These are phyloP conservation scores for Mastacembelus armatus DNA, from an alignment of 2,797 vertebrate species.

Conservation along the genomic window DNA sequence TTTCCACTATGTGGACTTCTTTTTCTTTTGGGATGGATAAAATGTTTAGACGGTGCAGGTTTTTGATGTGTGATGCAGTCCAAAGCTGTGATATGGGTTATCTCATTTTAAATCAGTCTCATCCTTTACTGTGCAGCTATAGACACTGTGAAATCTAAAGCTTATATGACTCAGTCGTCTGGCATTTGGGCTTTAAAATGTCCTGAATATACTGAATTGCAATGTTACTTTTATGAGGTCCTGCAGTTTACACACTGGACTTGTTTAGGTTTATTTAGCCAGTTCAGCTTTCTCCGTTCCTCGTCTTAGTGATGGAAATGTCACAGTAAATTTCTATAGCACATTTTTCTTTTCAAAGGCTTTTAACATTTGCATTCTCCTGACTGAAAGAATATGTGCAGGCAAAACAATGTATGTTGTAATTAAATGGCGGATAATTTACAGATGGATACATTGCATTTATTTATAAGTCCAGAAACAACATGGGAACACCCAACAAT, in stretches of 20 bases:
- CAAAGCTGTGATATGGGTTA: neutral
- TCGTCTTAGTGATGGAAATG: slow-evolving; percentile 40
- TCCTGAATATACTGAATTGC: slow-evolving; percentile 5
- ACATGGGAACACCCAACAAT: slow-evolving; percentile 14
- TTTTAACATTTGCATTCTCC: slow-evolving; percentile 50
- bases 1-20: no score
- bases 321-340: slow-evolving; percentile 40
- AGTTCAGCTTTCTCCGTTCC: slow-evolving; percentile 34
- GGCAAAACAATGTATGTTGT: slow-evolving; percentile 14
- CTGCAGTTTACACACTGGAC: slow-evolving; percentile 42
- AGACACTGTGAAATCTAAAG: neutral
- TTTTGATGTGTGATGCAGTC: neutral
- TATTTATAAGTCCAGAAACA: slow-evolving; percentile 15
- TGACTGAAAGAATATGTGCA: slow-evolving; percentile 14
- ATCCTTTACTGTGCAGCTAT: neutral
- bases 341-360: slow-evolving; percentile 42
- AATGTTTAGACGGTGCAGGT: neutral
- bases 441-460: slow-evolving; percentile 3
- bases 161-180: neutral
- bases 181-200: slow-evolving; percentile 11
- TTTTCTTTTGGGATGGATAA: no score
- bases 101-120: neutral
- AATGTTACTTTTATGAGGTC: slow-evolving; percentile 32
- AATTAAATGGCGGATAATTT: slow-evolving; percentile 21
- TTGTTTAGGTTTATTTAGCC: slow-evolving; percentile 43